Percentiles rank a stretch among this genome's conserved stretches.
Evolutionary conservation across 2,113 vertebrate species (phyloP).

Genomic region (Bungarus multicinctus): DNA sequence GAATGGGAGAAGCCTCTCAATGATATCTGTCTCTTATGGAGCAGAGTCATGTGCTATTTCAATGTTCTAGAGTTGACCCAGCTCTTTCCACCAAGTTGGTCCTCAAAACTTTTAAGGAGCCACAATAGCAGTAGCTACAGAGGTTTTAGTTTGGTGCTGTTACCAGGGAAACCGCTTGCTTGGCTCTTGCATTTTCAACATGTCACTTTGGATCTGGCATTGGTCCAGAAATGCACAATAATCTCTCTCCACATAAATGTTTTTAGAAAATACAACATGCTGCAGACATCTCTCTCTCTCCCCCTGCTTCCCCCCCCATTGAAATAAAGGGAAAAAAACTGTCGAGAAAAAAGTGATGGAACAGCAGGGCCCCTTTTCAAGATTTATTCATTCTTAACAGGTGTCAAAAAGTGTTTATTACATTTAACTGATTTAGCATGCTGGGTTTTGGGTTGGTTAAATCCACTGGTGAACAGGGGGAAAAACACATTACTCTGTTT

Average conservation of each 20-base stretch:
- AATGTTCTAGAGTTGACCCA: background rate
- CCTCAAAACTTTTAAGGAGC: background rate
- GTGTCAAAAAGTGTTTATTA: background rate
- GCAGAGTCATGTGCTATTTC: background rate
- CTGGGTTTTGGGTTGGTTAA: background rate
- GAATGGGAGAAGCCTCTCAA: background rate
- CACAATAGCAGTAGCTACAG: background rate
- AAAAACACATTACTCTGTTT: background rate
- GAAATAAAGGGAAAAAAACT: background rate
- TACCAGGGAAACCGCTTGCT: slow-evolving; percentile 21
- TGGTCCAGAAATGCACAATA: background rate
- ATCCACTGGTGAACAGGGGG: background rate
- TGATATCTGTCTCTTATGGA: background rate
- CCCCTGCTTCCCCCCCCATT: background rate
- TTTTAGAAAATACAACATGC: background rate
- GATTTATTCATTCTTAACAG: background rate
- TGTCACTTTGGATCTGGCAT: background rate
- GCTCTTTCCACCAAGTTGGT: background rate
- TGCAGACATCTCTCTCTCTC: background rate
- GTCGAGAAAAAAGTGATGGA: background rate
- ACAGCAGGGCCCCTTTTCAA: background rate
- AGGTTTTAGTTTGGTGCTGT: background rate
- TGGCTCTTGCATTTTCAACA: slow-evolving; percentile 4
- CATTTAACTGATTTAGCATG: background rate
- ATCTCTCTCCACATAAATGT: background rate